Percentiles rank a stretch among this genome's conserved stretches.
phyloP scores from a whole-genome alignment of 1,140 invertebrate genomes.

The Eurosta solidaginis region DNA sequence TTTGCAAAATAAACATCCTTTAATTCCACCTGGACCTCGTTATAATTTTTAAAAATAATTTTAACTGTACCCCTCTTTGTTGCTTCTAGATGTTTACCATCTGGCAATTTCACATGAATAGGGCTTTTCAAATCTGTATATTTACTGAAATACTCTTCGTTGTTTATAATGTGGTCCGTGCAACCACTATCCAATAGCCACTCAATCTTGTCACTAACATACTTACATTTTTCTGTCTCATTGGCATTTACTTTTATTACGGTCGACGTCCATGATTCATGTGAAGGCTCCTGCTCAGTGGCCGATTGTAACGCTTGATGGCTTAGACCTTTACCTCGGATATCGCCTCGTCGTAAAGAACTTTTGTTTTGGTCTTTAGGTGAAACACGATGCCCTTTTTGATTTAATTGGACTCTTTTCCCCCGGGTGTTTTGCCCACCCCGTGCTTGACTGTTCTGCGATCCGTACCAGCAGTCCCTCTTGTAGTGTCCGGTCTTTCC shows the following conservation, averaged over 20 bases:
- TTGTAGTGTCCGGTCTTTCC: neutral
- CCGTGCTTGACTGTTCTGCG: conserved; percentile 32
- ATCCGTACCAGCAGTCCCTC: neutral
- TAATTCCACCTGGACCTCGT: neutral
- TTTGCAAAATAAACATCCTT: conserved; percentile 15
- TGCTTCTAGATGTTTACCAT: conserved; percentile 48
- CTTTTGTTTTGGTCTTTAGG: too few species aligned
- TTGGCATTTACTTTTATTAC: too few species aligned
- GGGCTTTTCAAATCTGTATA: conserved; percentile 44
- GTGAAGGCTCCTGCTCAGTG: conserved; percentile 36
- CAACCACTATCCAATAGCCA: too few species aligned
- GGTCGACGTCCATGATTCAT: conserved; percentile 34
- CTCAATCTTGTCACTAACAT: conserved; percentile 13
- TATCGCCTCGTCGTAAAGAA: too few species aligned
- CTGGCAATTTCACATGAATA: conserved; percentile 32
- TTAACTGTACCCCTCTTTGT: conserved; percentile 47
- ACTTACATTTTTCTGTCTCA: conserved; percentile 6
- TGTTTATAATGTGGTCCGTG: too few species aligned
- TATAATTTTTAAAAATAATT: neutral
- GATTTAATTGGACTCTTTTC: too few species aligned
- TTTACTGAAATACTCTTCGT: conserved; percentile 47
- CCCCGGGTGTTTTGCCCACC: too few species aligned
- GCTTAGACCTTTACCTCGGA: too few species aligned
- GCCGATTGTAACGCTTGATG: too few species aligned
- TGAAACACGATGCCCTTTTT: too few species aligned